phyloP scores from a whole-genome alignment of 2,888 invertebrate genomes.

The Aspidiotus rigidus region DNA sequence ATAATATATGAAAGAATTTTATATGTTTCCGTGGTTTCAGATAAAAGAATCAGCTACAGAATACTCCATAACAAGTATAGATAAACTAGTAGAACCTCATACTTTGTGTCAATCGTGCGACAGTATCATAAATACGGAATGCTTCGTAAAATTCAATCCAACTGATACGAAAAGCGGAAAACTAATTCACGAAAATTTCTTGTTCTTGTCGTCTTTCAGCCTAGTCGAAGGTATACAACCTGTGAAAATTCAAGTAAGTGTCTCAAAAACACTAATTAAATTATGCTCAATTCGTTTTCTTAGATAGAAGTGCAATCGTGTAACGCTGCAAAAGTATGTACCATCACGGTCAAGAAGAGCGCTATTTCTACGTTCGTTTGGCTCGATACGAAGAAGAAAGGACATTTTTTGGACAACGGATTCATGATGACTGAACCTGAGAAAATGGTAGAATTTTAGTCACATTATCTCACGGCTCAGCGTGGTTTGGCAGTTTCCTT shows the following conservation, averaged over 20 bases:
- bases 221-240: slow-evolving; percentile 38
- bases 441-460: slow-evolving; percentile 5
- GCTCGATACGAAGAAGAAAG: slow-evolving; percentile 51
- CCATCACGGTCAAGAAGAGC: slow-evolving; percentile 46
- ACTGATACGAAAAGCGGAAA: slow-evolving; percentile 1
- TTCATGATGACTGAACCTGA: slow-evolving; percentile 43
- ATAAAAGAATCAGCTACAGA: slow-evolving; percentile 27
- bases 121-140: slow-evolving; percentile 17
- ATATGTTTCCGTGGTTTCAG: slow-evolving; percentile 33
- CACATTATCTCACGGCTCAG: not conserved
- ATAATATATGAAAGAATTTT: not conserved
- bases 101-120: not conserved
- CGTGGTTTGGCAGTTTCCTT: not conserved
- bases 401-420: slow-evolving; percentile 69
- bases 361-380: slow-evolving; percentile 59
- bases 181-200: slow-evolving; percentile 52
- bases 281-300: slow-evolving; percentile 31
- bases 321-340: slow-evolving; percentile 39
- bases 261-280: no score
- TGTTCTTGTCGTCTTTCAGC: slow-evolving; percentile 56
- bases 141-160: slow-evolving; percentile 25
- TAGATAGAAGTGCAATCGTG: slow-evolving; percentile 38
- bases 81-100: slow-evolving; percentile 14
- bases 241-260: slow-evolving; percentile 36
- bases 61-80: slow-evolving; percentile 26